Percentiles rank a stretch among this genome's conserved stretches.
Conservation (phyloP, 2,113 vertebrate species). For the Crotalus viridis region DNA sequence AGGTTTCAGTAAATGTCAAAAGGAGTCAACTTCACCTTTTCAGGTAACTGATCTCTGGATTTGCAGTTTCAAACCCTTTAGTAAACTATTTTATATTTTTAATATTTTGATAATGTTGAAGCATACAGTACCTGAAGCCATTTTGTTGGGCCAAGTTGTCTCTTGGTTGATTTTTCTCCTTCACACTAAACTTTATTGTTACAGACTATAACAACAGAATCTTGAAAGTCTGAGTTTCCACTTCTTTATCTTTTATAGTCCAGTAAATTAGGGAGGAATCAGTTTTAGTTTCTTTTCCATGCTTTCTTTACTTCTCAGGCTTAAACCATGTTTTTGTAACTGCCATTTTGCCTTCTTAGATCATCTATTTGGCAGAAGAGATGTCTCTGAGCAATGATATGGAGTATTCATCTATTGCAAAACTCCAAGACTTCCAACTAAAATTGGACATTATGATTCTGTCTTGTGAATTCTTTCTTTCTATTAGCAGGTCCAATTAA, state of each 20-base stretch:
- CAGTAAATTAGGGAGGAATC: background rate
- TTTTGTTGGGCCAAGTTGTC: background rate
- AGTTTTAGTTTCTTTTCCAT: background rate
- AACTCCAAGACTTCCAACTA: background rate
- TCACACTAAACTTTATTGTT: background rate
- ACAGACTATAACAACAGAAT: background rate
- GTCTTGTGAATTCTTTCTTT: background rate
- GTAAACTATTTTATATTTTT: background rate
- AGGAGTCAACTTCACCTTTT: background rate
- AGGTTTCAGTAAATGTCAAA: background rate
- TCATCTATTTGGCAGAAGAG: background rate
- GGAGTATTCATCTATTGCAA: background rate
- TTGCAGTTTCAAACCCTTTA: background rate
- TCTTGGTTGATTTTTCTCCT: background rate
- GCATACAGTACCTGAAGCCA: background rate
- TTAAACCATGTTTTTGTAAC: background rate
- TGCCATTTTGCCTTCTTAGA: background rate
- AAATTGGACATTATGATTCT: background rate
- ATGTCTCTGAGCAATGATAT: background rate
- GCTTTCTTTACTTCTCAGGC: background rate
- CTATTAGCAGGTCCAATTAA: background rate
- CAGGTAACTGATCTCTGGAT: background rate
- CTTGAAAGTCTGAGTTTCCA: background rate
- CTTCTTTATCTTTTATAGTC: background rate
- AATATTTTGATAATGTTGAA: background rate